Percentiles rank a stretch among this genome's conserved stretches.
Evolutionary conservation across 2,888 invertebrate species (phyloP).

Genomic region (Tortrix viridana): DNA sequence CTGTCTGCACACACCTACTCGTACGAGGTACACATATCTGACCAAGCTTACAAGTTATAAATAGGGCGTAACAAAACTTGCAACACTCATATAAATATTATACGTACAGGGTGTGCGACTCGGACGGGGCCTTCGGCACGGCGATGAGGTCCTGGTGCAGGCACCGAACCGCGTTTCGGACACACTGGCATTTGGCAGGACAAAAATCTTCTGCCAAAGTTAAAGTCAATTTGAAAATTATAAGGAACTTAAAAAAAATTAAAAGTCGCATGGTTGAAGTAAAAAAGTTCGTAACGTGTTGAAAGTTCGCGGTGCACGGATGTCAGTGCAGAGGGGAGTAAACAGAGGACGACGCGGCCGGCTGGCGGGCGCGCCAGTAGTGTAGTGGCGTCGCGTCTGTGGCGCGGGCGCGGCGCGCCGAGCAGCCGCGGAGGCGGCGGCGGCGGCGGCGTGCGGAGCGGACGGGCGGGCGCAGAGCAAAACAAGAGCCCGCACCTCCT

Average conservation of each 20-base stretch:
- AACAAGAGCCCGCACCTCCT: no score
- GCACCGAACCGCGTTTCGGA: conserved; percentile 62
- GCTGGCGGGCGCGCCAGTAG: conserved; percentile 27
- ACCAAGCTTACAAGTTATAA: conserved; percentile 46
- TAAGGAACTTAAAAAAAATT: conserved; percentile 52
- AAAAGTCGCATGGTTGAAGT: conserved; percentile 49
- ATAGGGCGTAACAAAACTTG: conserved; percentile 42
- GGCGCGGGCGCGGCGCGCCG: not conserved
- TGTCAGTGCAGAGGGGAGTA: conserved; percentile 1
- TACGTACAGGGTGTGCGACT: conserved; percentile 74
- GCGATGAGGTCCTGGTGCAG: conserved; percentile 61
- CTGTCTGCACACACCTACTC: conserved; percentile 39
- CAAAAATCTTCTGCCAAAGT: conserved; percentile 54
- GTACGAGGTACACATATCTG: conserved; percentile 51
- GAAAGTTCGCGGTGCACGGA: conserved; percentile 12
- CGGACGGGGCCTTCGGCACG: conserved; percentile 60
- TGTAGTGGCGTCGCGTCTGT: conserved; percentile 12
- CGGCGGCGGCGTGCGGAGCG: conserved; percentile 3
- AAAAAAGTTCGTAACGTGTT: conserved; percentile 10
- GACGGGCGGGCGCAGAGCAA: not conserved
- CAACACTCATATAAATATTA: conserved; percentile 42
- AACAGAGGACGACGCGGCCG: conserved; percentile 27
- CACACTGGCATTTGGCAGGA: conserved; percentile 66
- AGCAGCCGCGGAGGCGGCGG: no score
- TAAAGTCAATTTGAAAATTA: conserved; percentile 52